phyloP scores from a whole-genome alignment of 2,113 vertebrate species.

The Chloroceryle aenea region DNA sequence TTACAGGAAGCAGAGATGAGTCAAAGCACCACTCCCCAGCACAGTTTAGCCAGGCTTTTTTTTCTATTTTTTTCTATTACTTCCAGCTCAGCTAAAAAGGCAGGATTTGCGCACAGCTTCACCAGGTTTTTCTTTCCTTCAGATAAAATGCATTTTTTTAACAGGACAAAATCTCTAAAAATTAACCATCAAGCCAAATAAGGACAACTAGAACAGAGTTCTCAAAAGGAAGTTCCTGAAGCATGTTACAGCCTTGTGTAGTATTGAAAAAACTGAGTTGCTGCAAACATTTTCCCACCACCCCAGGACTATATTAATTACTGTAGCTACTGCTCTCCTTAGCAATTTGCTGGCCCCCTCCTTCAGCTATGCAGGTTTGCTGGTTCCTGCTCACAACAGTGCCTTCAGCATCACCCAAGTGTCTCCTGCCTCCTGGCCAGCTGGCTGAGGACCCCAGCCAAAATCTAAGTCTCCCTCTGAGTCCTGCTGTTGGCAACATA shows the following conservation, averaged over 20 bases:
- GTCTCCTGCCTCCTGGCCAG: background rate
- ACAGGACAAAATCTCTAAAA: background rate
- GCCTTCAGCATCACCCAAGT: background rate
- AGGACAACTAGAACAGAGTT: background rate
- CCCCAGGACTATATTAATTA: background rate
- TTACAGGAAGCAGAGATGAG: background rate
- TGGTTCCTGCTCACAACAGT: background rate
- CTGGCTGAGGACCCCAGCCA: background rate
- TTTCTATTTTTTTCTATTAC: background rate
- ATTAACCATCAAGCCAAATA: background rate
- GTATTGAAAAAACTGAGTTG: background rate
- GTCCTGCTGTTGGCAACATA: background rate
- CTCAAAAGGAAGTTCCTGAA: background rate
- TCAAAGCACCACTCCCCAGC: background rate
- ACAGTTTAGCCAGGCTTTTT: background rate
- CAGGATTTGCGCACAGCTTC: background rate
- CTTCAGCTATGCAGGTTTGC: background rate
- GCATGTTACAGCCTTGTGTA: background rate
- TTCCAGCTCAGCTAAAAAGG: background rate
- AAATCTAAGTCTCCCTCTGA: fast-evolving
- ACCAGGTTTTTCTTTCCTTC: background rate
- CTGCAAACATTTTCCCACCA: background rate
- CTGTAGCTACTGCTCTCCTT: background rate
- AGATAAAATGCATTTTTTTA: background rate
- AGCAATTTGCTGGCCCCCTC: background rate